A percentile compares a stretch with the other conserved stretches of the same genome.
Evolutionary conservation across 2,797 vertebrate genomes (phyloP).

Genomic region (Xenentodon cancila): DNA sequence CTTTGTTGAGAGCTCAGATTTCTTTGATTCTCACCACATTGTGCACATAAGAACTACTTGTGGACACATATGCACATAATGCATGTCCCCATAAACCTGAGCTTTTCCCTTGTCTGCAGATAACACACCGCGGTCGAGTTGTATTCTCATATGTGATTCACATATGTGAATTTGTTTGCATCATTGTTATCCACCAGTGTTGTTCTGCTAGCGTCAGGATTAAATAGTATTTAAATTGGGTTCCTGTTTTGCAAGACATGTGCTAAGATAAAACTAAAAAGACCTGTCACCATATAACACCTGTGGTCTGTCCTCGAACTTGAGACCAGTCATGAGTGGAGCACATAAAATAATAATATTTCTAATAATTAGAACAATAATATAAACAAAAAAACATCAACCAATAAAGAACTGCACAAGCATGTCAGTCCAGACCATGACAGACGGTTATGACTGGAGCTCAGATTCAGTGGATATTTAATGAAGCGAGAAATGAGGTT

Average conservation of each 20-base stretch:
- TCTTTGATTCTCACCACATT: conserved; percentile 54
- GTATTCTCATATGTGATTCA: conserved; percentile 31
- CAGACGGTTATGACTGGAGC: too few species aligned
- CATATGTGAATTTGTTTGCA: conserved; percentile 9
- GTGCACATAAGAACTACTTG: conserved; percentile 28
- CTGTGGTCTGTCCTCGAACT: conserved; percentile 18
- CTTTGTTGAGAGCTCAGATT: conserved; percentile 29
- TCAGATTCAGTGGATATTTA: too few species aligned
- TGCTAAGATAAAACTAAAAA: conserved; percentile 7
- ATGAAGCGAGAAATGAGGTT: too few species aligned
- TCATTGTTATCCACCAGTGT: conserved; percentile 21
- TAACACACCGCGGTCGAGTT: conserved; percentile 23
- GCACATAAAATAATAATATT: too few species aligned
- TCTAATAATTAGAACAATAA: too few species aligned
- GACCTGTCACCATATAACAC: conserved; percentile 1
- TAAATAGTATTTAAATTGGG: conserved; percentile 9
- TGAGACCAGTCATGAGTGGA: not conserved
- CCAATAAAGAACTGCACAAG: too few species aligned
- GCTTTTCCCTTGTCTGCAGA: conserved; percentile 22
- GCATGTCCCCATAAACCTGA: conserved; percentile 15
- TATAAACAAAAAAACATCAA: too few species aligned
- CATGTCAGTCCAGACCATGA: too few species aligned
- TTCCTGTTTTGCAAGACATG: conserved; percentile 14
- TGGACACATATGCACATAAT: conserved; percentile 7
- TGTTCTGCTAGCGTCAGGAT: conserved; percentile 9